These are phyloP conservation scores for Caenorhabditis afra DNA, from an alignment of 2,888 invertebrate genomes.

Conservation along the genomic window DNA sequence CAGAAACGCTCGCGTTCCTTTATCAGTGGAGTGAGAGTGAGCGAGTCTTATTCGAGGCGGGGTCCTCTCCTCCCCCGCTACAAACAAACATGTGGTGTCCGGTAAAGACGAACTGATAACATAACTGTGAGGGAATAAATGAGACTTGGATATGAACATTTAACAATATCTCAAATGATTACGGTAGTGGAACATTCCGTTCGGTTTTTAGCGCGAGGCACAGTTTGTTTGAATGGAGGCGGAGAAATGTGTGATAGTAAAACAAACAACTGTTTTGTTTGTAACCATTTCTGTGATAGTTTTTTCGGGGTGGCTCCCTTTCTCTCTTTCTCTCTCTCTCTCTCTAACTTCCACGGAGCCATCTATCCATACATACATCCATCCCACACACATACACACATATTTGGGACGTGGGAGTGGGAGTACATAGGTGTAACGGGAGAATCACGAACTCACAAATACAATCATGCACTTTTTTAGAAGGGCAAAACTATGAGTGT, in stretches of 20 bases:
- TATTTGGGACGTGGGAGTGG: too few species aligned
- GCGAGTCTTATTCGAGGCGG: too few species aligned
- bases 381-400: too few species aligned
- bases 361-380: too few species aligned
- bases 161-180: too few species aligned
- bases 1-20: not conserved
- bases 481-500: too few species aligned
- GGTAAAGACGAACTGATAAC: constrained; percentile 2
- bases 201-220: constrained; percentile 24
- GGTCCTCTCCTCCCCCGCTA: constrained; percentile 1
- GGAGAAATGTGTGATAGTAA: constrained; percentile 55
- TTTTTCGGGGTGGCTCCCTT: constrained; percentile 11
- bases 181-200: constrained; percentile 17
- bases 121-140: constrained; percentile 10
- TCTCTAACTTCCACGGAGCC: too few species aligned
- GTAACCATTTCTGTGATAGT: constrained; percentile 47
- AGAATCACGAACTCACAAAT: too few species aligned
- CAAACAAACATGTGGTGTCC: constrained; percentile 29
- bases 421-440: too few species aligned
- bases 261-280: constrained; percentile 52
- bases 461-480: too few species aligned
- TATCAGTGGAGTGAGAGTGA: constrained; percentile 16
- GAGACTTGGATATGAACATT: too few species aligned
- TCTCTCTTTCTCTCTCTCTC: too few species aligned
- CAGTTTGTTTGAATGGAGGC: constrained; percentile 26